phyloP scores from a whole-genome alignment of 2,797 vertebrate genomes.

The Tinamus major region DNA sequence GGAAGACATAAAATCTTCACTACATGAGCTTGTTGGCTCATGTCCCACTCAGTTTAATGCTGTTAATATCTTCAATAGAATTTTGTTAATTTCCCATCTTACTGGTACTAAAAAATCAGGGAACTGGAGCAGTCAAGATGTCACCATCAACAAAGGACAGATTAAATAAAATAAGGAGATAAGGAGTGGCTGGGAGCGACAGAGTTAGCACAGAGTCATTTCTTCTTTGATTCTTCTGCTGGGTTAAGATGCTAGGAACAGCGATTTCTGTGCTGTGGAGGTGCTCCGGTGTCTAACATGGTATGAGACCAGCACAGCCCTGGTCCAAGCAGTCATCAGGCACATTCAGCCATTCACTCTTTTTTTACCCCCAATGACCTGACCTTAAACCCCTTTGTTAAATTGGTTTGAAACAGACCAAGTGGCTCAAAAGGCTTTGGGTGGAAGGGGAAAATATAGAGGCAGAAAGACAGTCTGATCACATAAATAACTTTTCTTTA shows the following conservation, averaged over 20 bases:
- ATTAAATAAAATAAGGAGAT: not conserved
- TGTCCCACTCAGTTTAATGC: constrained; percentile 2
- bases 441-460: not conserved
- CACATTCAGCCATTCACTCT: not conserved
- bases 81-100: not conserved
- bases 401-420: not conserved
- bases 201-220: not conserved
- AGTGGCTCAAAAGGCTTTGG: not conserved
- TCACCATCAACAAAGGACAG: not conserved
- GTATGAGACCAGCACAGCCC: not conserved
- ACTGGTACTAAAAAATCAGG: not conserved
- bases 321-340: not conserved
- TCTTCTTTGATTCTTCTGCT: not conserved
- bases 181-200: not conserved
- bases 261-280: no score
- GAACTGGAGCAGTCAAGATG: not conserved
- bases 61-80: constrained; percentile 2
- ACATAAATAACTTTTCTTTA: not conserved
- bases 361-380: not conserved
- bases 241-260: no score
- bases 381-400: not conserved
- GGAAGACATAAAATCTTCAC: constrained; percentile 11
- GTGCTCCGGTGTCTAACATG: no score
- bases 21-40: constrained; percentile 30
- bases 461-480: not conserved